phyloP scores from a whole-genome alignment of 2,797 vertebrate species.

The Pampus argenteus region DNA sequence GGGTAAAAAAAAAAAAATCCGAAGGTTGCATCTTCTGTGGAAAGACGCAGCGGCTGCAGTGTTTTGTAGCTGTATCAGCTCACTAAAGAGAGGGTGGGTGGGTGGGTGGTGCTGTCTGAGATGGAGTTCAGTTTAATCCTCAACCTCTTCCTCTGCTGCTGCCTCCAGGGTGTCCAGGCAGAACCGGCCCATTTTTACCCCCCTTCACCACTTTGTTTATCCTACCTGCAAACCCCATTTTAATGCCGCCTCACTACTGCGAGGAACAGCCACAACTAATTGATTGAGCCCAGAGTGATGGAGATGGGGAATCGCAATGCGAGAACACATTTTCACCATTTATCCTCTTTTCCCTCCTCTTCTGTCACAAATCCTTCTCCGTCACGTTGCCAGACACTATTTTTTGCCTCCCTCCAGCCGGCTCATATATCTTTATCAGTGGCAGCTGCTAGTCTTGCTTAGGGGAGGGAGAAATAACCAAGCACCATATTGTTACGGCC shows the following conservation, averaged over 20 bases:
- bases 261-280: slow-evolving; percentile 41
- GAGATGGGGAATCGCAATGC: slow-evolving; percentile 14
- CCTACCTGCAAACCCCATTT: slow-evolving; percentile 28
- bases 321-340: not conserved
- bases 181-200: slow-evolving; percentile 4
- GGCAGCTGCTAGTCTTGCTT: slow-evolving; percentile 64
- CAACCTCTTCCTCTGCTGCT: slow-evolving; percentile 28
- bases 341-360: not conserved
- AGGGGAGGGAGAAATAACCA: slow-evolving; percentile 49
- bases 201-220: slow-evolving; percentile 39
- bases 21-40: slow-evolving; percentile 26
- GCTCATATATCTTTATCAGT: slow-evolving; percentile 57
- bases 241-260: slow-evolving; percentile 1
- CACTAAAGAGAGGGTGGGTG: slow-evolving; percentile 32
- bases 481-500: slow-evolving; percentile 42
- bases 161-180: slow-evolving; percentile 57
- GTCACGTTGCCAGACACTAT: slow-evolving; percentile 5
- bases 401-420: slow-evolving; percentile 31
- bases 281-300: slow-evolving; percentile 27
- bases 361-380: slow-evolving; percentile 20
- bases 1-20: slow-evolving; percentile 1
- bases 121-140: slow-evolving; percentile 57
- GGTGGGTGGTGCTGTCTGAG: slow-evolving; percentile 47
- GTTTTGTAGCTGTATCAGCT: slow-evolving; percentile 35
- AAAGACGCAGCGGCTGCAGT: slow-evolving; percentile 9